Evolutionary conservation across 2,113 vertebrate species (phyloP).

Genomic region (Phrynosoma blainvillii): DNA sequence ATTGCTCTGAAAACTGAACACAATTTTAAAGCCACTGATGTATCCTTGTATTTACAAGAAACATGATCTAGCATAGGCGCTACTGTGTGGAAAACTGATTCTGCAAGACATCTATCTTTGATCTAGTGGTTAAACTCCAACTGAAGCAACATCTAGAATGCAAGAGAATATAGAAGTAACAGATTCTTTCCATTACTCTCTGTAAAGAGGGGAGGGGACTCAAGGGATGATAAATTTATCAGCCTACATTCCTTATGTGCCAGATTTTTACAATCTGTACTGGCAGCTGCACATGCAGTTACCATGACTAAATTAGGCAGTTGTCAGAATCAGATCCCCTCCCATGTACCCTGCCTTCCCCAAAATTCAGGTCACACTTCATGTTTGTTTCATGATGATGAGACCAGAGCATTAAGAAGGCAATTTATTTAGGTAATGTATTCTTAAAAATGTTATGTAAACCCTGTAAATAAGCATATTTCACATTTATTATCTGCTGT

Average conservation of each 20-base stretch:
- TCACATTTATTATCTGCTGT: conserved; percentile 46
- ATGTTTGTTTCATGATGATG: neutral
- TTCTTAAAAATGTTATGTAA: conserved; percentile 33
- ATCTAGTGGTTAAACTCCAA: neutral
- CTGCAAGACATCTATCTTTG: neutral
- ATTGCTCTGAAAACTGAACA: neutral
- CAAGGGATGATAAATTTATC: neutral
- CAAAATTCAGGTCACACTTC: neutral
- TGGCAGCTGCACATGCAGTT: neutral
- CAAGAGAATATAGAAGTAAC: neutral
- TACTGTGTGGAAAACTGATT: neutral
- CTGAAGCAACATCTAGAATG: neutral
- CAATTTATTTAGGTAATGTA: conserved; percentile 16
- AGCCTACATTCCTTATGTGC: neutral
- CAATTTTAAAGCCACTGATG: neutral
- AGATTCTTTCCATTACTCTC: neutral
- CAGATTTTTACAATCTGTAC: conserved; percentile 3
- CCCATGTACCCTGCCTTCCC: neutral
- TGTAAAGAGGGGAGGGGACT: too few species aligned
- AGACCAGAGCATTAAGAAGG: neutral
- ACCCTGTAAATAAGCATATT: neutral
- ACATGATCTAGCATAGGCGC: neutral
- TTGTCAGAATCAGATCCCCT: neutral
- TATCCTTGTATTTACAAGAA: neutral
- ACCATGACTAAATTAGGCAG: neutral